Evolutionary conservation across 2,888 invertebrate genomes (phyloP).

Genomic region (Drosophila kambysellisi): DNA sequence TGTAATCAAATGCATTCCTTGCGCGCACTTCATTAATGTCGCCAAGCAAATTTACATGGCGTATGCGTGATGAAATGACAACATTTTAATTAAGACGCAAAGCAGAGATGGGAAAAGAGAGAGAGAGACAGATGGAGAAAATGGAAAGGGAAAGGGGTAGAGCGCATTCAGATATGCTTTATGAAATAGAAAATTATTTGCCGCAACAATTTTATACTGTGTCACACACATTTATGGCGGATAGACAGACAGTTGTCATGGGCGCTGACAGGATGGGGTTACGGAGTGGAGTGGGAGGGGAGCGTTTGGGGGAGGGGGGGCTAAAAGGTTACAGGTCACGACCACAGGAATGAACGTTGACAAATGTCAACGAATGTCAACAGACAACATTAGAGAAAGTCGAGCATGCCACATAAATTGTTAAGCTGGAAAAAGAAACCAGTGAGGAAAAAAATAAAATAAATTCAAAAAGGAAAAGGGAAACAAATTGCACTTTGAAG

Average conservation of each 20-base stretch:
- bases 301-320: neutral
- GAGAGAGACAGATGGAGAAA: neutral
- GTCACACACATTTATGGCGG: constrained; percentile 50
- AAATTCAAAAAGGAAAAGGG: neutral
- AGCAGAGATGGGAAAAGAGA: neutral
- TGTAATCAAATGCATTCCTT: constrained; percentile 37
- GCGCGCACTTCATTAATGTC: constrained; percentile 19
- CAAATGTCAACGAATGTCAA: constrained; percentile 60
- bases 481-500: constrained; percentile 43
- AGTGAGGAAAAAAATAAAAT: constrained; percentile 23
- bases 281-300: neutral
- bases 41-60: constrained; percentile 9
- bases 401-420: constrained; percentile 48
- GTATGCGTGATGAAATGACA: constrained; percentile 30
- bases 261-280: constrained; percentile 1
- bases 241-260: constrained; percentile 51
- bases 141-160: neutral
- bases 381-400: constrained; percentile 55
- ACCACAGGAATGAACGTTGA: constrained; percentile 41
- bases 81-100: constrained; percentile 24
- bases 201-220: constrained; percentile 16
- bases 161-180: neutral
- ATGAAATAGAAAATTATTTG: constrained; percentile 21
- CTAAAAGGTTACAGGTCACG: constrained; percentile 28
- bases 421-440: constrained; percentile 17